A percentile compares a stretch with the other conserved stretches of the same genome.
phyloP scores from a whole-genome alignment of 2,113 vertebrate species.

The Brachyhypopomus gauderio region DNA sequence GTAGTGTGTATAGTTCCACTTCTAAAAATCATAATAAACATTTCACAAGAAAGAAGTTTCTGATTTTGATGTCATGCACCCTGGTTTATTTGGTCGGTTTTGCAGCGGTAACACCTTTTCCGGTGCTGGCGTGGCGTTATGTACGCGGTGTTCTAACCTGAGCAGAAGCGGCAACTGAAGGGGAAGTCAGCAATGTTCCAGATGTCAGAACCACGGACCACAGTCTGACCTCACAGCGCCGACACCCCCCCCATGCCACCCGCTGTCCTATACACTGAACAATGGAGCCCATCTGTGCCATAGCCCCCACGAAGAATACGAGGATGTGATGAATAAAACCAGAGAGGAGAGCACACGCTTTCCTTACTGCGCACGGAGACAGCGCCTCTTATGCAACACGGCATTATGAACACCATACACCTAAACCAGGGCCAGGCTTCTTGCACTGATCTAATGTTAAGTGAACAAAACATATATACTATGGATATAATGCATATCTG shows the following conservation, averaged over 20 bases:
- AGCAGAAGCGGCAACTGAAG: not conserved
- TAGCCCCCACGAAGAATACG: conserved; percentile 21
- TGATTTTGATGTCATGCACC: too few species aligned
- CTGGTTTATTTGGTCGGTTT: not conserved
- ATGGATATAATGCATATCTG: too few species aligned
- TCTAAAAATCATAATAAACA: too few species aligned
- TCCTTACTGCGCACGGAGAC: not conserved
- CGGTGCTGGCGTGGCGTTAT: not conserved
- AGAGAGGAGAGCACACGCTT: not conserved
- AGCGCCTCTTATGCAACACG: not conserved
- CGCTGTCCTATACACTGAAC: conserved; percentile 14
- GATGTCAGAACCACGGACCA: not conserved
- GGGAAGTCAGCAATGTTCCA: not conserved
- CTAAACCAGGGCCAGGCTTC: not conserved
- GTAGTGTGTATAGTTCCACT: too few species aligned
- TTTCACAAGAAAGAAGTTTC: too few species aligned
- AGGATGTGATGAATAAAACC: conserved; percentile 25
- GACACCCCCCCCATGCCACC: too few species aligned
- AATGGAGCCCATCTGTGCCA: conserved; percentile 1
- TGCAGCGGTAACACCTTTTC: not conserved
- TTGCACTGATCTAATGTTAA: not conserved
- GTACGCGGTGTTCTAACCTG: conserved; percentile 27
- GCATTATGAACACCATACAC: conserved; percentile 21
- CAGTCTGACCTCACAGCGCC: too few species aligned
- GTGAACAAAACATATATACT: not conserved